Evolutionary conservation across 2,888 invertebrate species (phyloP).

Genomic region (Xestia rhomboidea): DNA sequence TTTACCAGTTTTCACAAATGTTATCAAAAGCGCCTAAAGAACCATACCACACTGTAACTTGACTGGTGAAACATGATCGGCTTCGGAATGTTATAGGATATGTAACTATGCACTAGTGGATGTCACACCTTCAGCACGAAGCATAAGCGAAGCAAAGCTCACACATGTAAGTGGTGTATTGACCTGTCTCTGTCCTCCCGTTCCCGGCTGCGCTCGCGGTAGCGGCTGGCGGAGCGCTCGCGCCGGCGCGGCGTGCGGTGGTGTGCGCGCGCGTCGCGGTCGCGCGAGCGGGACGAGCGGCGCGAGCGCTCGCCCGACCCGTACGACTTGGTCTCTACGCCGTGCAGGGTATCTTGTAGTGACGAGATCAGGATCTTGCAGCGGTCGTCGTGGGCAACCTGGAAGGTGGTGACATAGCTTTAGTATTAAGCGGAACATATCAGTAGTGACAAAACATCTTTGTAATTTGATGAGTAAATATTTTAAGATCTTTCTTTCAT

Average conservation of each 20-base stretch:
- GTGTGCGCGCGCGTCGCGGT: constrained; percentile 80
- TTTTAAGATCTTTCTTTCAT: not conserved
- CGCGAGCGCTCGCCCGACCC: constrained; percentile 90
- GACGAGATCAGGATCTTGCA: constrained; percentile 99
- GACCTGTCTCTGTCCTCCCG: constrained; percentile 87
- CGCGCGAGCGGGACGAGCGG: constrained; percentile 86
- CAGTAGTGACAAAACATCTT: not conserved
- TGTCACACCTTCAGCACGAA: not conserved
- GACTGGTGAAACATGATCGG: not conserved
- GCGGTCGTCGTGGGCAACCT: constrained; percentile 98
- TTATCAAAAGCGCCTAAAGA: not conserved
- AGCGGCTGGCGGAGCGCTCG: constrained; percentile 84
- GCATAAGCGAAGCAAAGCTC: constrained; percentile 7
- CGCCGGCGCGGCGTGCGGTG: constrained; percentile 85
- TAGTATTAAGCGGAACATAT: not conserved
- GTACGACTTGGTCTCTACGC: constrained; percentile 99
- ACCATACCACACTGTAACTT: not conserved
- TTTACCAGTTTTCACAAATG: not conserved
- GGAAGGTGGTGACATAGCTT: not conserved
- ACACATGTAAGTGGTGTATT: not conserved
- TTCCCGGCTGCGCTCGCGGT: constrained; percentile 86
- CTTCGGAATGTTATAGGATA: not conserved
- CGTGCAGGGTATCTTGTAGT: constrained; percentile 98
- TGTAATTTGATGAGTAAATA: not conserved
- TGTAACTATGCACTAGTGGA: not conserved